Evolutionary conservation across 2,113 vertebrate species (phyloP).

Genomic region (Microtus montanus): DNA sequence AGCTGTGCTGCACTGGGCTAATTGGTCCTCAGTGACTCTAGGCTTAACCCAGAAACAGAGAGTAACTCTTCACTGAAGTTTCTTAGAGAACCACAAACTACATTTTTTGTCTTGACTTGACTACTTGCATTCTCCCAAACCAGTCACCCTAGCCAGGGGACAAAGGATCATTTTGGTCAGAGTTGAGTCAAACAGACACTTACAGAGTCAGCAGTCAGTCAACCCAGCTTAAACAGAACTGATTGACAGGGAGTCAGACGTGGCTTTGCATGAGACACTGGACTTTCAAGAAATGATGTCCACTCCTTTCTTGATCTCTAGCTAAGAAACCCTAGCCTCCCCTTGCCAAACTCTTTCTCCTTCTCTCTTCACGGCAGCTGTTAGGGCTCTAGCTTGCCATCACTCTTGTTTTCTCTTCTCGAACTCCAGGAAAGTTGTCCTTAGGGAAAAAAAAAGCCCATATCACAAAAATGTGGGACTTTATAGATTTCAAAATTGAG

Average conservation of each 20-base stretch:
- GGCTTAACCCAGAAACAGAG: background rate
- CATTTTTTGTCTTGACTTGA: background rate
- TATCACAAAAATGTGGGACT: background rate
- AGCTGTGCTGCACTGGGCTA: background rate
- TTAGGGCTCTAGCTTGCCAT: background rate
- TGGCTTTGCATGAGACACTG: background rate
- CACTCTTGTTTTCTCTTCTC: background rate
- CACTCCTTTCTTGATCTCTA: background rate
- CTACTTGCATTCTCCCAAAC: background rate
- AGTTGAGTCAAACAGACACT: background rate
- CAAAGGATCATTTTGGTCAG: background rate
- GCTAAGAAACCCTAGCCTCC: background rate
- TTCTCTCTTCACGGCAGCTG: background rate
- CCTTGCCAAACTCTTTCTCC: background rate
- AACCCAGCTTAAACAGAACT: background rate
- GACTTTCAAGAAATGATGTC: background rate
- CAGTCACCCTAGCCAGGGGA: background rate
- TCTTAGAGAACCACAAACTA: background rate
- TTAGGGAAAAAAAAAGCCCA: background rate
- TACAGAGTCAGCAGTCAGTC: too few species aligned
- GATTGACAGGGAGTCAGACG: fast-evolving
- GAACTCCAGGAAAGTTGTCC: background rate
- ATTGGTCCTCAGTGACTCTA: background rate
- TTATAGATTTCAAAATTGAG: conserved; percentile 27
- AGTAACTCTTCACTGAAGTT: background rate